A percentile compares a stretch with the other conserved stretches of the same genome.
Evolutionary conservation across 2,797 vertebrate species (phyloP).

Genomic region (Smutsia gigantea): DNA sequence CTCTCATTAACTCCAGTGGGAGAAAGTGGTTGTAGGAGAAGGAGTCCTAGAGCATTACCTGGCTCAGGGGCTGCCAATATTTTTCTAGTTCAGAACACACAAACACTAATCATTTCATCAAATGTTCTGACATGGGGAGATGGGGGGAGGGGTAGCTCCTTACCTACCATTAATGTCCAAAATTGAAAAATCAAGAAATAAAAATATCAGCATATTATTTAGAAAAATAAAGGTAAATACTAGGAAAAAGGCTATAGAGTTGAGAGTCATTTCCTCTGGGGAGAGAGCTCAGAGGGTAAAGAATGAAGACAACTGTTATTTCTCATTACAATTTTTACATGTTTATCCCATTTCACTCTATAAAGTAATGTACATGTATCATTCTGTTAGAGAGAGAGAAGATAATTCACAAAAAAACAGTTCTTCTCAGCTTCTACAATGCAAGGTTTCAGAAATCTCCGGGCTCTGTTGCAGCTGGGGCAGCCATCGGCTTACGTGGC

Average conservation of each 20-base stretch:
- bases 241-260: neutral
- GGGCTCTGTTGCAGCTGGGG: neutral
- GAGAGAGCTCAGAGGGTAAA: neutral
- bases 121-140: neutral
- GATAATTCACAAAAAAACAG: neutral
- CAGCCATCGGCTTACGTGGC: neutral
- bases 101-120: neutral
- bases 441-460: neutral
- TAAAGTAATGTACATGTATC: neutral
- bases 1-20: neutral
- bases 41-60: neutral
- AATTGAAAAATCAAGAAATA: neutral
- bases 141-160: fast-evolving
- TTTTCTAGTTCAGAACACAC: neutral
- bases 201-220: neutral
- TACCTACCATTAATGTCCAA: neutral
- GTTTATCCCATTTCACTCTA: neutral
- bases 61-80: neutral
- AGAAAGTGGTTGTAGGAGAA: neutral
- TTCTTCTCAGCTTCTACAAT: neutral
- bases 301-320: neutral
- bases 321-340: neutral
- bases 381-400: neutral
- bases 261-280: neutral
- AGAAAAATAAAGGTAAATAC: neutral